Evolutionary conservation across 2,113 vertebrate species (phyloP).

Genomic region (Microtus richardsoni): DNA sequence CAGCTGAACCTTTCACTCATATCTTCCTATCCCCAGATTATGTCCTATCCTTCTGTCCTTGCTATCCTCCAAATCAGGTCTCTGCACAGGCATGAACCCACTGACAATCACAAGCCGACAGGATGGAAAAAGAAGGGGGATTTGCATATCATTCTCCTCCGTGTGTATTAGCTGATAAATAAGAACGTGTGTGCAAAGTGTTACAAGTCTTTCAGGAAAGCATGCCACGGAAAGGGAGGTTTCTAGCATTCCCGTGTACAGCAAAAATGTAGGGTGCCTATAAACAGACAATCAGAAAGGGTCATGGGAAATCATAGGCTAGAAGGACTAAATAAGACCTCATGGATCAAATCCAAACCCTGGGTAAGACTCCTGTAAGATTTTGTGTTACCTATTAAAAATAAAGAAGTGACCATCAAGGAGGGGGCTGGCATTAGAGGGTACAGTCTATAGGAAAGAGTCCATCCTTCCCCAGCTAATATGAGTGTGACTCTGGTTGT

Average conservation of each 20-base stretch:
- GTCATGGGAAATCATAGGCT: background rate
- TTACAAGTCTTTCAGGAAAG: background rate
- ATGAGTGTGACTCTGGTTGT: background rate
- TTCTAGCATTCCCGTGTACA: background rate
- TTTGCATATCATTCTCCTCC: background rate
- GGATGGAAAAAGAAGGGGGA: background rate
- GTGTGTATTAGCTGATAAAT: background rate
- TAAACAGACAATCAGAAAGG: background rate
- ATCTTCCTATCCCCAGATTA: background rate
- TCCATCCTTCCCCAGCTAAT: background rate
- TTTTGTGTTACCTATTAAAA: conserved; percentile 12
- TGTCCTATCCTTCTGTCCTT: too few species aligned
- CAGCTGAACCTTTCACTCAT: background rate
- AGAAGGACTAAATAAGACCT: background rate
- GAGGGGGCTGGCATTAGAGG: background rate
- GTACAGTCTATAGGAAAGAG: background rate
- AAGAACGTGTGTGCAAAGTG: conserved; percentile 10
- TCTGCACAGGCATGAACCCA: background rate
- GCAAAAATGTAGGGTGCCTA: background rate
- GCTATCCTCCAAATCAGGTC: background rate
- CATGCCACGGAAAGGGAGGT: background rate
- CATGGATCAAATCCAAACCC: background rate
- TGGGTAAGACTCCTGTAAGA: background rate
- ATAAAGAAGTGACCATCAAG: background rate
- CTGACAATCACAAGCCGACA: background rate